These are phyloP conservation scores for Troides helena DNA, from an alignment of 2,888 invertebrate species.

Conservation along the genomic window DNA sequence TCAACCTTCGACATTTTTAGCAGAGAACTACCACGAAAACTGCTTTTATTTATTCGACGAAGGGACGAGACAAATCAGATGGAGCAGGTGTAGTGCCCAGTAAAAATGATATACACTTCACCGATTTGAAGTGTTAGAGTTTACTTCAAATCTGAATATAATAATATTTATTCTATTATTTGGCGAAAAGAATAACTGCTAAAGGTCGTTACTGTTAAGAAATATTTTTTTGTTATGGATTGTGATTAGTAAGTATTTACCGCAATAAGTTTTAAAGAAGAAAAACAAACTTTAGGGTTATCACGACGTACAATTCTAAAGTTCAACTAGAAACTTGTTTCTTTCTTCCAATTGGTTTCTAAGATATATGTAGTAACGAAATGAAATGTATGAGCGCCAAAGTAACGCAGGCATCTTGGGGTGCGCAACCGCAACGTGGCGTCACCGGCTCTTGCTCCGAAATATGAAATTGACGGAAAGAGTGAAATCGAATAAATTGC, in stretches of 20 bases:
- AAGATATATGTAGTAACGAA: background rate
- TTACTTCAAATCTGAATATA: too few relatives aligned
- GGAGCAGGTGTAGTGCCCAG: too few relatives aligned
- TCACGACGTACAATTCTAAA: background rate
- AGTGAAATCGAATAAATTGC: constrained; percentile 78
- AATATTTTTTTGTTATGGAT: background rate
- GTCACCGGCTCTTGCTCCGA: constrained; percentile 40
- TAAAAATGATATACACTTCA: too few relatives aligned
- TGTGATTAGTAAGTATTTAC: background rate
- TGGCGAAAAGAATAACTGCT: too few relatives aligned
- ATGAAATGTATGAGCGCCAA: background rate
- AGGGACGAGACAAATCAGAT: too few relatives aligned
- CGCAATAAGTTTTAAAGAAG: background rate
- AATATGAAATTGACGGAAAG: constrained; percentile 73
- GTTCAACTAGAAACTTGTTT: background rate
- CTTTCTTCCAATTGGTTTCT: background rate
- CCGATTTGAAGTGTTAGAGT: too few relatives aligned
- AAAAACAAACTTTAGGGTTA: background rate
- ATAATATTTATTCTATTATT: too few relatives aligned
- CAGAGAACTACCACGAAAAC: too few relatives aligned
- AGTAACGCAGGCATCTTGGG: background rate
- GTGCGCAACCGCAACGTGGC: constrained; percentile 33
- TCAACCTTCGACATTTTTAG: too few relatives aligned
- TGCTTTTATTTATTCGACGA: too few relatives aligned
- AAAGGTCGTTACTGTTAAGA: too few relatives aligned